phyloP scores from a whole-genome alignment of 2,113 vertebrate species.

The Felis chaus region DNA sequence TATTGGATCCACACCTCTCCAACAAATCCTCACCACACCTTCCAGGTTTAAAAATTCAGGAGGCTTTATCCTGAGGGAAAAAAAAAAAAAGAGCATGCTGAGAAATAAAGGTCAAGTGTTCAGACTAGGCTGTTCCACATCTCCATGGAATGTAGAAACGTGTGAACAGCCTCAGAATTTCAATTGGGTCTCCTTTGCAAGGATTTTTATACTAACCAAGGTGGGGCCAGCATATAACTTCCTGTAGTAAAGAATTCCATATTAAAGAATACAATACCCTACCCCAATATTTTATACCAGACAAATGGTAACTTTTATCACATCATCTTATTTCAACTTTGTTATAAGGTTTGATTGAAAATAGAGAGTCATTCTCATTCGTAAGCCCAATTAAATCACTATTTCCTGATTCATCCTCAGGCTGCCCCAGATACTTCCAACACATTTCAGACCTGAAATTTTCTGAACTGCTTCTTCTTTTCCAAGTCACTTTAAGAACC shows the following conservation, averaged over 20 bases:
- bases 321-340: neutral
- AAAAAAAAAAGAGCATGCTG: neutral
- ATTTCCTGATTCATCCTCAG: neutral
- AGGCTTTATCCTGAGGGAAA: neutral
- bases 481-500: slow-evolving; percentile 61
- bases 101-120: slow-evolving; percentile 56
- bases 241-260: neutral
- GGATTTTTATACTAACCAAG: slow-evolving; percentile 9
- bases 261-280: neutral
- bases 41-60: slow-evolving; percentile 15
- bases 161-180: slow-evolving; percentile 32
- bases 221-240: neutral
- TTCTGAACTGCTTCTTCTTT: slow-evolving; percentile 32
- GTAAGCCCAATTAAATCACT: slow-evolving; percentile 32
- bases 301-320: neutral
- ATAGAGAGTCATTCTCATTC: neutral
- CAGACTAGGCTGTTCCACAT: neutral
- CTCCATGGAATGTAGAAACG: neutral
- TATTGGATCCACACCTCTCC: neutral
- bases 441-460: slow-evolving; percentile 49
- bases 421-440: slow-evolving; percentile 43
- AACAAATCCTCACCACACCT: neutral
- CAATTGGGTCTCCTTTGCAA: neutral
- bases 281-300: neutral
- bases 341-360: slow-evolving; percentile 6